Conservation (phyloP, 1,140 invertebrate genomes). For the Leptinotarsa undecemlineata region DNA sequence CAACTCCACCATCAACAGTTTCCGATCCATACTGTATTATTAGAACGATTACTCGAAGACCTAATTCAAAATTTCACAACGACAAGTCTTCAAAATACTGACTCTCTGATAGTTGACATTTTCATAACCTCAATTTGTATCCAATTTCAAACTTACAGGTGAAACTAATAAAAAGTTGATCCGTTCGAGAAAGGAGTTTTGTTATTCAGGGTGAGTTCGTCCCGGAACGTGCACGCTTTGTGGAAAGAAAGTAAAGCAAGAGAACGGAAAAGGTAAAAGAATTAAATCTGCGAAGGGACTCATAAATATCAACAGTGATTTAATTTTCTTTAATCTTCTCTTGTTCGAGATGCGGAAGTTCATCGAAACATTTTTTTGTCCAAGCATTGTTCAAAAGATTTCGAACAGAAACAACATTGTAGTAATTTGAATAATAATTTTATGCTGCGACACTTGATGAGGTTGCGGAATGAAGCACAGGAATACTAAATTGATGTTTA, state of each 20-base stretch:
- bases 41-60: no score
- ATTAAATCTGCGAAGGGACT: conserved; percentile 24
- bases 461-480: background rate
- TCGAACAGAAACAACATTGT: background rate
- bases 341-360: background rate
- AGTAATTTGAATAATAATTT: background rate
- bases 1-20: no score
- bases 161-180: conserved; percentile 27
- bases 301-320: conserved; percentile 26
- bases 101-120: background rate
- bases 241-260: conserved; percentile 11
- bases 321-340: conserved; percentile 20
- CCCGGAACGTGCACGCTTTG: background rate
- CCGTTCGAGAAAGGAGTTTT: conserved; percentile 15
- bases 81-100: no score
- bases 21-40: no score
- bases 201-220: conserved; percentile 12
- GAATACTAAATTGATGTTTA: background rate
- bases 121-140: conserved; percentile 20
- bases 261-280: conserved; percentile 20
- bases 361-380: background rate
- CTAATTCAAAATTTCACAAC: no score
- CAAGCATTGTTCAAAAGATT: background rate
- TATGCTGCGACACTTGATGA: background rate
- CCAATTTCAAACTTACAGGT: conserved; percentile 10